Evolutionary conservation across 2,888 invertebrate species (phyloP).

Genomic region (Euplagia quadripunctaria): DNA sequence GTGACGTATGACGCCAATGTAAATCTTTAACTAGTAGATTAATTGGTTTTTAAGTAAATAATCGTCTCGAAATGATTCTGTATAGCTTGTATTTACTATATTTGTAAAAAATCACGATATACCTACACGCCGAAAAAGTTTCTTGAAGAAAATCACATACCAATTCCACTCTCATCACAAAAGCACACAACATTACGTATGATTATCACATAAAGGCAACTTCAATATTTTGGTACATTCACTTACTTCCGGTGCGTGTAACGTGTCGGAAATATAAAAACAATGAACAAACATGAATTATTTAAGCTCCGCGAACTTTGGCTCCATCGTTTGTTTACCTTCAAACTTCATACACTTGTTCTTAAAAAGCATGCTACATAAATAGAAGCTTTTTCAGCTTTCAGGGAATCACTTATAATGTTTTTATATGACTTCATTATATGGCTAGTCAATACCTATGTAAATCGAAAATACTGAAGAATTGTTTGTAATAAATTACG

Average conservation of each 20-base stretch:
- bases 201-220: slow-evolving; percentile 13
- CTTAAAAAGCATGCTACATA: background rate
- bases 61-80: too few relatives aligned
- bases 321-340: slow-evolving; percentile 25
- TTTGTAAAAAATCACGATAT: background rate
- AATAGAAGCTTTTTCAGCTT: too few relatives aligned
- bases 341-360: slow-evolving; percentile 4
- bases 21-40: too few relatives aligned
- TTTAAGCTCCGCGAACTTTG: slow-evolving; percentile 35
- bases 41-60: too few relatives aligned
- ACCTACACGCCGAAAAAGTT: background rate
- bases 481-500: too few relatives aligned
- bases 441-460: too few relatives aligned
- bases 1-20: background rate
- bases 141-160: background rate
- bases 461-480: too few relatives aligned
- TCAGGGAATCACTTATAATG: too few relatives aligned
- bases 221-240: slow-evolving; percentile 22
- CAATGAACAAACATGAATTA: slow-evolving; percentile 40
- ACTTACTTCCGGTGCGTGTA: slow-evolving; percentile 21
- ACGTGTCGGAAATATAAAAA: slow-evolving; percentile 27
- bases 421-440: too few relatives aligned
- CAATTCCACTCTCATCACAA: background rate
- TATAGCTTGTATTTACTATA: background rate
- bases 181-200: slow-evolving; percentile 7